Evolutionary conservation across 2,113 vertebrate species (phyloP).

Genomic region (Todiramphus chloris): DNA sequence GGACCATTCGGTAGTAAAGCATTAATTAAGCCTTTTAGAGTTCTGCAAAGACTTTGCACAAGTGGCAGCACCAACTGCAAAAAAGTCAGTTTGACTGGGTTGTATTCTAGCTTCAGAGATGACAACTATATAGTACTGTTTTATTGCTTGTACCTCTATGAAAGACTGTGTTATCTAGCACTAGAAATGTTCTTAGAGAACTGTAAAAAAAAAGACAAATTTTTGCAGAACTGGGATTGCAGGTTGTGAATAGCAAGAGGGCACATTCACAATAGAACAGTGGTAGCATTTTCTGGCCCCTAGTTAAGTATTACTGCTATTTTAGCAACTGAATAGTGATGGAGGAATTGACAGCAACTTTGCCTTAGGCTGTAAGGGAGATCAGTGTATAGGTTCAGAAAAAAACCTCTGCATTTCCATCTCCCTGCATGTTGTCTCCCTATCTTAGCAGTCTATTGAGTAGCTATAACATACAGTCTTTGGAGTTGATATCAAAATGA

Average conservation of each 20-base stretch:
- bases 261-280: background rate
- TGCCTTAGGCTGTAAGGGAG: background rate
- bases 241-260: background rate
- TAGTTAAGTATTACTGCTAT: background rate
- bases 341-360: background rate
- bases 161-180: background rate
- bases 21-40: background rate
- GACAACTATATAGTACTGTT: background rate
- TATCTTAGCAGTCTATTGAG: background rate
- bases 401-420: background rate
- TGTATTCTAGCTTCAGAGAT: background rate
- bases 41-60: background rate
- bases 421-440: background rate
- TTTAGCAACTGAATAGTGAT: background rate
- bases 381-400: background rate
- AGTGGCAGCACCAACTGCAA: background rate
- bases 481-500: background rate
- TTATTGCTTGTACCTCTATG: background rate
- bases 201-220: conserved; percentile 24
- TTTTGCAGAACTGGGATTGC: background rate
- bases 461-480: background rate
- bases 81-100: conserved; percentile 18
- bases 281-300: background rate
- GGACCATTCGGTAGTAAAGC: background rate
- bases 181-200: background rate